Percentiles rank a stretch among this genome's conserved stretches.
phyloP scores from a whole-genome alignment of 2,113 vertebrate species.

The Meleagris gallopavo region DNA sequence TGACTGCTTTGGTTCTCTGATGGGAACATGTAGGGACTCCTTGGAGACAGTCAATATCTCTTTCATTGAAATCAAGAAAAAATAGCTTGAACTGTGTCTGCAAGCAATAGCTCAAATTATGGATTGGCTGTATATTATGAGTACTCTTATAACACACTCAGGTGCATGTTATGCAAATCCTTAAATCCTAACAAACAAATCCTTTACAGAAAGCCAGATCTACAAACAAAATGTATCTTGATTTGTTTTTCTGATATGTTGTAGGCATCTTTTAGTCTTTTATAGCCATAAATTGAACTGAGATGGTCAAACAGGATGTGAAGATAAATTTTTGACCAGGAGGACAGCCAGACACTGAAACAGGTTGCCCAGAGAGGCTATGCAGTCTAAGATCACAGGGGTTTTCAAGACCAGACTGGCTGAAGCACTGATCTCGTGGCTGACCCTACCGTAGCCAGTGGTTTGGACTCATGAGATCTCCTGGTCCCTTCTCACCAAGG shows the following conservation, averaged over 20 bases:
- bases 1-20: not conserved
- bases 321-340: not conserved
- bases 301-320: not conserved
- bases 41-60: not conserved
- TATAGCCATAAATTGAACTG: not conserved
- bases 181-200: not conserved
- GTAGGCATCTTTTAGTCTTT: not conserved
- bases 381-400: not conserved
- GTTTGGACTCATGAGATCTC: not conserved
- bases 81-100: not conserved
- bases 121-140: not conserved
- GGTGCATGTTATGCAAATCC: not conserved
- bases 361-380: not conserved
- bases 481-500: not conserved
- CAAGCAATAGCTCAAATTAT: not conserved
- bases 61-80: not conserved
- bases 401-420: not conserved
- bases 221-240: not conserved
- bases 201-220: not conserved
- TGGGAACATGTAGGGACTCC: not conserved
- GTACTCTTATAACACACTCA: not conserved
- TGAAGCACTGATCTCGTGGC: not conserved
- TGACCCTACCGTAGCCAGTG: not conserved
- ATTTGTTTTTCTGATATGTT: not conserved
- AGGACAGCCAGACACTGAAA: not conserved